phyloP scores from a whole-genome alignment of 2,888 invertebrate genomes.

The Eristalinus sepulchralis region DNA sequence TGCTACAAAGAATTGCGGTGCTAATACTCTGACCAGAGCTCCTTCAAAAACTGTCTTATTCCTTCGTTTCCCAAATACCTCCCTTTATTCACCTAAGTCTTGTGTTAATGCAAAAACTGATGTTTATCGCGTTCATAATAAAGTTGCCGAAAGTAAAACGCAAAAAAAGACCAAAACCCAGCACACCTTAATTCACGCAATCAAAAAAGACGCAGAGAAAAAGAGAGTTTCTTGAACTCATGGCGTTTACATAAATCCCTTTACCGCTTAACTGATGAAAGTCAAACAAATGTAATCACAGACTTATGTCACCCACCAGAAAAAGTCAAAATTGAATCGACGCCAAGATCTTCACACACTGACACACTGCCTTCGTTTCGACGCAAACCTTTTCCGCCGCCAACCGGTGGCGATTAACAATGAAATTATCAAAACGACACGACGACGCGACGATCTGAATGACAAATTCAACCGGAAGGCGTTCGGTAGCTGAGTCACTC shows the following conservation, averaged over 20 bases:
- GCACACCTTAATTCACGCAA: not conserved
- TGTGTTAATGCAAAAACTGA: too few species aligned
- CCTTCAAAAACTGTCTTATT: too few species aligned
- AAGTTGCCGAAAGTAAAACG: not conserved
- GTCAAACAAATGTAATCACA: not conserved
- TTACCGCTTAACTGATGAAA: not conserved
- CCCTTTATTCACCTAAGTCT: too few species aligned
- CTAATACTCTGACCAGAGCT: too few species aligned
- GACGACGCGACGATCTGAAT: not conserved
- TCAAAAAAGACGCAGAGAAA: not conserved
- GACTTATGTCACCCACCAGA: not conserved
- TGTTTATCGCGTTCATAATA: not conserved
- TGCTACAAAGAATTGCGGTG: too few species aligned
- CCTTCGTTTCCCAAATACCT: too few species aligned
- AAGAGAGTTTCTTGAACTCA: not conserved
- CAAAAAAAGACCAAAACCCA: not conserved
- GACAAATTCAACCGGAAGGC: not conserved
- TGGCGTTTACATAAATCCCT: not conserved
- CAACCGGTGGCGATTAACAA: not conserved
- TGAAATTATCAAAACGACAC: not conserved
- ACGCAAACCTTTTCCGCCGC: not conserved
- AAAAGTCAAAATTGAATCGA: not conserved
- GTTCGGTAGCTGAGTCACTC: not conserved
- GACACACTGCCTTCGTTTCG: slow-evolving; percentile 11
- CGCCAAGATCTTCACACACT: not conserved